These are phyloP conservation scores for Panulirus ornatus DNA, from an alignment of 1,140 invertebrate species.

Conservation along the genomic window DNA sequence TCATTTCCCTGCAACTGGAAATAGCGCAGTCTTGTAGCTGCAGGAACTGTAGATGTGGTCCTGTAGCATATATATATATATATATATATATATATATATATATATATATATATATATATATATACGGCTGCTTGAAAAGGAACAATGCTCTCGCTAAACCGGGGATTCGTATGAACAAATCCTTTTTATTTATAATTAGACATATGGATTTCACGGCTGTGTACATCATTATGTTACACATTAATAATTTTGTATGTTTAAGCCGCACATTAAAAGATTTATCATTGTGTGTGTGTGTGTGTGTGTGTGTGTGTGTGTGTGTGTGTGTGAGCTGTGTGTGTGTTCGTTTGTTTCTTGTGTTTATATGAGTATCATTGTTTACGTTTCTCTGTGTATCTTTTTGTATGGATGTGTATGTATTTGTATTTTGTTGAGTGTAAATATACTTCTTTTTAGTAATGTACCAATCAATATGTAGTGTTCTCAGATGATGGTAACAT, in stretches of 20 bases:
- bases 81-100: too few species aligned
- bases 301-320: conserved; percentile 21
- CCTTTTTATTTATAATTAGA: background rate
- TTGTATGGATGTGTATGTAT: conserved; percentile 7
- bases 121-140: background rate
- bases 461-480: background rate
- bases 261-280: background rate
- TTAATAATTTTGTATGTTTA: background rate
- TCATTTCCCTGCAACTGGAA: too few species aligned
- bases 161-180: background rate
- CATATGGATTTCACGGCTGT: background rate
- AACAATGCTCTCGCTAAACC: background rate
- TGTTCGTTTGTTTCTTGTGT: background rate
- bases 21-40: too few species aligned
- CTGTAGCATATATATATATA: too few species aligned
- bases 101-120: too few species aligned
- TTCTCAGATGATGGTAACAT: background rate
- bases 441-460: background rate
- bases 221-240: background rate
- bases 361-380: background rate
- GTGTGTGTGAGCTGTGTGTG: conserved; percentile 23
- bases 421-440: conserved; percentile 26
- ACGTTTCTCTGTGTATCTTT: conserved; percentile 35
- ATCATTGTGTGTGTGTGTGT: background rate
- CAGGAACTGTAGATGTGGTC: too few species aligned